Conservation (phyloP, 2,797 vertebrate genomes). For the Babyrousa celebensis region DNA sequence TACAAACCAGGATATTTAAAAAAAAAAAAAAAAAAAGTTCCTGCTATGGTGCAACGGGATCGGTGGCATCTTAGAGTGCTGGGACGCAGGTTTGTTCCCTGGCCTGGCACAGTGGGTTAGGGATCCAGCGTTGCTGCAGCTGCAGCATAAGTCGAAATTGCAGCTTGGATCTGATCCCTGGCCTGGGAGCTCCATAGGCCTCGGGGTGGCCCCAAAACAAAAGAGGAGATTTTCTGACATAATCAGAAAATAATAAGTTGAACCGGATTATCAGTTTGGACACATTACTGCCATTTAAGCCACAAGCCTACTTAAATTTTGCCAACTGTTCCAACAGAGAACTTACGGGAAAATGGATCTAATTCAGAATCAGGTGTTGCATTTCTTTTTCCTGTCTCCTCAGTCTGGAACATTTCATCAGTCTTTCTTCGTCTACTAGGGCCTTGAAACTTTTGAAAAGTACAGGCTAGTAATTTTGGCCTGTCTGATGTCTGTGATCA, state of each 20-base stretch:
- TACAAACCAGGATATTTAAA: neutral
- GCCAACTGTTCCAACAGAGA: neutral
- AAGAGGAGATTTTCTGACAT: neutral
- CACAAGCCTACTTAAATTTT: neutral
- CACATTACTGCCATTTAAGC: neutral
- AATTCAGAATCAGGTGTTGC: neutral
- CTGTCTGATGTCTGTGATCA: slow-evolving; percentile 18
- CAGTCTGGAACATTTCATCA: neutral
- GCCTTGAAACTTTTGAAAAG: neutral
- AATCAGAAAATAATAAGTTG: neutral
- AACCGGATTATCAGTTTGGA: slow-evolving; percentile 1
- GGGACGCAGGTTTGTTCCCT: too few species aligned
- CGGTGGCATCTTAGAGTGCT: too few species aligned
- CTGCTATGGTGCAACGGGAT: too few species aligned
- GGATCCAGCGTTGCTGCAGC: too few species aligned
- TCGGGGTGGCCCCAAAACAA: too few species aligned
- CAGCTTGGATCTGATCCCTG: too few species aligned
- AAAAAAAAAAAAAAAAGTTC: too few species aligned
- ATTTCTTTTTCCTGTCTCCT: neutral
- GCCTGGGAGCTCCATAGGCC: too few species aligned
- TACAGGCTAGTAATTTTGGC: neutral
- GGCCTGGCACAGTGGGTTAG: too few species aligned
- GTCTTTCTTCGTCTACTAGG: neutral
- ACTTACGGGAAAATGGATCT: neutral
- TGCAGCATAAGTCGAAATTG: too few species aligned